Base-by-base conservation (phyloP, 2,797 vertebrate genomes). In the Phoxinus dragarum region DNA sequence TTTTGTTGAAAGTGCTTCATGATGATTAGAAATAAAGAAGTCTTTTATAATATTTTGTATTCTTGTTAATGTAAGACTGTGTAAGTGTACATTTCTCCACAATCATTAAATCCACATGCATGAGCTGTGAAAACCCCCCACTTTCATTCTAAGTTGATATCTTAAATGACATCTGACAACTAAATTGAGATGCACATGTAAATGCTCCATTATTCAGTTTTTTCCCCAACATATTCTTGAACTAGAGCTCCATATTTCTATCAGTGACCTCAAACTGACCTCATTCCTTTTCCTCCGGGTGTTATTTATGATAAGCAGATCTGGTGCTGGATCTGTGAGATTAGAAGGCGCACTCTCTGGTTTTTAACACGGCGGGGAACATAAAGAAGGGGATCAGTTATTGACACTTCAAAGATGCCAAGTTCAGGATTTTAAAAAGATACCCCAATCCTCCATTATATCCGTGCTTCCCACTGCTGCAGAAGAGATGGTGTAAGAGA, bases 21-120 rank as follows among this genome's bases (percentile, higher is more conserved):
- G 91, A 94, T 92, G 91, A 94, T 93, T 95, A 95, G 93, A 93
- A 95, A 95, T 96, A 95, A 96, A 96, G 88, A 92, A 88, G 90
- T 93, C 88, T 95, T 95, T 94, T 95, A 93, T 80, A 84, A 61
- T 72, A 84, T 73, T 80, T 68, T 88, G 84, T 82, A 82, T 66
- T 59, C 49, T 44, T 78, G n/a, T 84, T 79, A 19, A 71, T 56
- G 61, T 80, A 47, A 47, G 40, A 34, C 40, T 80, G 77, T 66
- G 59, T 47, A 19, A 61, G 10, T 27, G 19, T 40, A 4, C 38
- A n/a, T 44, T 59, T 81, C 59, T 80, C 38, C 76, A 38, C 74
- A 79, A 59, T 36, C 5, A 74, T 71, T 80, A 31, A 79, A 69
- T 56, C 17, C 23, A 6, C 27, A 27, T 19, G 61, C 67, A 52